Evolutionary conservation across 2,888 invertebrate genomes (phyloP), one percentile per base, ranked within the genome.

Genomic region (Pseudococcus longispinus): DNA sequence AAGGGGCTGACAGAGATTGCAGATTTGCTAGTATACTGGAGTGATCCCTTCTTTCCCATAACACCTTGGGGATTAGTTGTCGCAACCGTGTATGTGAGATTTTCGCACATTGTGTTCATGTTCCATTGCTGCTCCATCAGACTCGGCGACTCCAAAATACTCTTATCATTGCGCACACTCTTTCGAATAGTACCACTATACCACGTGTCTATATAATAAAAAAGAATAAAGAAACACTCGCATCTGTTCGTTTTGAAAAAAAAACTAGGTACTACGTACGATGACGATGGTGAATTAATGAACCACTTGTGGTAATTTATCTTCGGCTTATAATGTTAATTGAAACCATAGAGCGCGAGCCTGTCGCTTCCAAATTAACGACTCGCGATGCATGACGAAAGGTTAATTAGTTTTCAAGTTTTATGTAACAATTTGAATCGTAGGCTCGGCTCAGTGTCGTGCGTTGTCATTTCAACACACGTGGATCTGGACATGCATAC

Each of bases 251-350:
- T 11, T 60, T 60, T 23, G 9, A 55, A 55, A 70, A 70, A 23
- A 26, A 65, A 11, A 65, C n/a, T 46, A 46, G 11, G 51, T 51
- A 60, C 6, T 20, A 8, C 11, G 23, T 9, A 20, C 23, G 60
- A 60, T 23, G 29, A 77, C n/a, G 77, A 20, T 29, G 42, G 29
- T 26, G 74, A 80, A 80, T 80, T 80, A 80, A 80, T 80, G 77
- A 80, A 80, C 26, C 77, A 42, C 42, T 80, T 20, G 60, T 60
- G 60, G 60, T 80, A 80, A 80, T 80, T 80, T 80, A 42, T 80
- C 77, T 80, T 74, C 74, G 77, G 77, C 77, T 80, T 80, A 80
- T 80, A 80, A 80, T 8, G 77, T 20, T 80, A 80, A 80, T 80
- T 80, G 77, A 80, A 80, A 80, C 37, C 77, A 42, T 80, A 80